Conservation (phyloP, 1,140 invertebrate genomes). For the Trypoxylus dichotomus region DNA sequence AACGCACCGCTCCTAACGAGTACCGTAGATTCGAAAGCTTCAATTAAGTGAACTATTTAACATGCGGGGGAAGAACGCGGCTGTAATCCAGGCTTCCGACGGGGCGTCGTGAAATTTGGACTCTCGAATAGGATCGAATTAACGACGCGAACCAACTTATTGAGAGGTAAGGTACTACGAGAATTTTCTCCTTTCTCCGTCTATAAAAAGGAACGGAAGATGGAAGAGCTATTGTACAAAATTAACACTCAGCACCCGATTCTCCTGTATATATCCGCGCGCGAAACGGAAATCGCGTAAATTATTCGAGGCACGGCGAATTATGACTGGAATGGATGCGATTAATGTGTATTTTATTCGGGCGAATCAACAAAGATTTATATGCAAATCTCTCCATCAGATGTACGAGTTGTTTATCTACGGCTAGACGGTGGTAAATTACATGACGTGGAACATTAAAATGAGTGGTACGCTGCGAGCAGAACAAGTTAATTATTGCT, state of each 20-base stretch:
- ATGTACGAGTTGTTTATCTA: not conserved
- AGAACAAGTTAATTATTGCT: not conserved
- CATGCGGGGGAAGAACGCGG: not conserved
- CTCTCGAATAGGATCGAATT: not conserved
- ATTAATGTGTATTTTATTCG: not conserved
- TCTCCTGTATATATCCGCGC: not conserved
- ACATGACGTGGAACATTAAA: not conserved
- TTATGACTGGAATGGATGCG: not conserved
- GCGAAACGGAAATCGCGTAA: not conserved
- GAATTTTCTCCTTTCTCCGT: not conserved
- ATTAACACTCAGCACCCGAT: not conserved
- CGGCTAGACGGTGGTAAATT: not conserved
- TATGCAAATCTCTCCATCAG: not conserved
- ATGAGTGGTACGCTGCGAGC: not conserved
- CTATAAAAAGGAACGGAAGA: not conserved
- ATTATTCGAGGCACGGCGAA: not conserved
- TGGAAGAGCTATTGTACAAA: not conserved
- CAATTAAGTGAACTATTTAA: constrained; percentile 3
- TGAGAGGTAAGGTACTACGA: not conserved
- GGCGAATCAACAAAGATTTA: not conserved
- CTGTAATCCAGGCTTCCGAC: not conserved
- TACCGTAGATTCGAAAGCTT: not conserved
- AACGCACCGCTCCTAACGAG: not conserved
- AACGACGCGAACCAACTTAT: not conserved
- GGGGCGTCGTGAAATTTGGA: not conserved